Conservation (phyloP, 2,888 invertebrate genomes). For the Tipula helvola region DNA sequence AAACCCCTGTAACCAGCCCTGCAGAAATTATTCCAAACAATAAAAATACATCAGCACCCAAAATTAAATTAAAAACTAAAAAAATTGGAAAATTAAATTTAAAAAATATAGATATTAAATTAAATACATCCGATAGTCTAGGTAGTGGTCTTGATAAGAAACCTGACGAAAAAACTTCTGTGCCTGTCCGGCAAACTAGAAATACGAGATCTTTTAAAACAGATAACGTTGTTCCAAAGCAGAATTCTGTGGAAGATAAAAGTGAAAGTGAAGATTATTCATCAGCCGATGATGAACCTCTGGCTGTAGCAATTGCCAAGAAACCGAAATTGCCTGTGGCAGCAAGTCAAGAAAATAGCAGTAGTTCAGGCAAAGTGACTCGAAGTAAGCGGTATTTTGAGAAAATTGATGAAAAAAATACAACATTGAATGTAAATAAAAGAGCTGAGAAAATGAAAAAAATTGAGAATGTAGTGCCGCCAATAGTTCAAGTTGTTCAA, state of each 20-base stretch:
- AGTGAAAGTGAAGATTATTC: conserved; percentile 32
- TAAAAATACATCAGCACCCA: background rate
- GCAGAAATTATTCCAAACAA: background rate
- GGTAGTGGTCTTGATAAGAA: background rate
- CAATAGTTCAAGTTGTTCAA: conserved; percentile 17
- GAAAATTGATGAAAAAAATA: conserved; percentile 11
- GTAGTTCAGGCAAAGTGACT: conserved; percentile 7
- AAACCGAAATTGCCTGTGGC: background rate
- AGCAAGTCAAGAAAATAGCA: background rate
- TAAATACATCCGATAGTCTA: background rate
- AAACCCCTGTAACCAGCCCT: background rate
- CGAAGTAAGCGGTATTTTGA: background rate
- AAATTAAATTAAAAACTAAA: background rate
- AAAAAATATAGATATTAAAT: background rate
- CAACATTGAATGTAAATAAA: background rate
- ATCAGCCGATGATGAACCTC: conserved; percentile 42
- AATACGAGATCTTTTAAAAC: background rate
- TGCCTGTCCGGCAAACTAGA: background rate
- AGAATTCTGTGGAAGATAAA: background rate
- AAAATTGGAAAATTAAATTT: background rate
- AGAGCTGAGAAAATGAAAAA: background rate
- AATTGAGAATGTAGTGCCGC: background rate
- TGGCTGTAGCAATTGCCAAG: conserved; percentile 25
- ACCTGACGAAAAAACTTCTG: background rate
- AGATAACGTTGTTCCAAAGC: background rate